Evolutionary conservation across 2,113 vertebrate species (phyloP).

Genomic region (Bufo gargarizans): DNA sequence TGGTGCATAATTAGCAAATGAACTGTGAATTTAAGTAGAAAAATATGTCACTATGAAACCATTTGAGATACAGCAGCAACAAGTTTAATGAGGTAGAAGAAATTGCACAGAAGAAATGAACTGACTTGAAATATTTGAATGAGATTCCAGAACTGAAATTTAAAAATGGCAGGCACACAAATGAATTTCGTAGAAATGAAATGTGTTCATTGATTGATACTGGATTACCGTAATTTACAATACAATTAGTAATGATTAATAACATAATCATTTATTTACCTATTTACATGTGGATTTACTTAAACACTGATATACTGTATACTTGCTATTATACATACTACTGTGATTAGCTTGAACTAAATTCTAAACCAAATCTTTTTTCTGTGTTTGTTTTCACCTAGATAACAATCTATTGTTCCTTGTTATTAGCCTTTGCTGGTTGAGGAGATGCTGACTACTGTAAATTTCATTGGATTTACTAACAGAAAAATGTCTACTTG

Average conservation of each 20-base stretch:
- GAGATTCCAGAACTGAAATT: constrained; percentile 12
- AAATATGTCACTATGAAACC: constrained; percentile 25
- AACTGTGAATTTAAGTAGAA: constrained; percentile 32
- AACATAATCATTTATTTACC: background rate
- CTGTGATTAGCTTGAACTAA: too few relatives aligned
- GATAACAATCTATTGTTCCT: too few relatives aligned
- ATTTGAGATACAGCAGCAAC: constrained; percentile 35
- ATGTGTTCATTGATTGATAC: constrained; percentile 9
- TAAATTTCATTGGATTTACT: too few relatives aligned
- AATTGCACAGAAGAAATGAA: constrained; percentile 35
- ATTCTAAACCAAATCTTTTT: too few relatives aligned
- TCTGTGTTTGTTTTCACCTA: too few relatives aligned
- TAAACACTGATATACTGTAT: too few relatives aligned
- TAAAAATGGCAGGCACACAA: background rate
- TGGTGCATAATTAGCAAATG: constrained; percentile 45
- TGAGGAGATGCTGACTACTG: too few relatives aligned
- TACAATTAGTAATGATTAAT: background rate
- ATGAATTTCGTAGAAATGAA: background rate
- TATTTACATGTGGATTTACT: too few relatives aligned
- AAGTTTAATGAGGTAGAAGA: constrained; percentile 45
- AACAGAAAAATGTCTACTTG: too few relatives aligned
- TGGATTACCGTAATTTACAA: background rate
- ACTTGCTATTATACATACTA: too few relatives aligned
- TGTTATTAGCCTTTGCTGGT: too few relatives aligned
- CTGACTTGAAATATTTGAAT: constrained; percentile 15